phyloP scores from a whole-genome alignment of 1,140 invertebrate species.

The Aphelinus atriplicis region DNA sequence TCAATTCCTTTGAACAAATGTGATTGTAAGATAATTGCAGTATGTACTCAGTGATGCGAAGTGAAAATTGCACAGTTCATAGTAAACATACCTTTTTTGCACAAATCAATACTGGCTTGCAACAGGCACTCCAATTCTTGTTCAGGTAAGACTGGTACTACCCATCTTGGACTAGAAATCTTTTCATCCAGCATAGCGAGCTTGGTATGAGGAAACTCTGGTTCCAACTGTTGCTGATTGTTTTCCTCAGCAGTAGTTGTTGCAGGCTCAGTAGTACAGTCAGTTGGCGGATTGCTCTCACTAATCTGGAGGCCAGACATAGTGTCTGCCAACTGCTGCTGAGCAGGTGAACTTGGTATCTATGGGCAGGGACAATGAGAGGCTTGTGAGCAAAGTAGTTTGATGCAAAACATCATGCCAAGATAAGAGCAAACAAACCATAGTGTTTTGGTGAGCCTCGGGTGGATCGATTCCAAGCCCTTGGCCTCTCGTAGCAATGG shows the following conservation, averaged over 20 bases:
- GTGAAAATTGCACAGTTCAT: background rate
- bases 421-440: slow-evolving; percentile 54
- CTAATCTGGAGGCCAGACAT: slow-evolving; percentile 62
- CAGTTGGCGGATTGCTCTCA: slow-evolving; percentile 59
- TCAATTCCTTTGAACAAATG: slow-evolving; percentile 77
- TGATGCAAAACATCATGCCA: too few species aligned
- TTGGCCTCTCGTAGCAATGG: slow-evolving; percentile 73
- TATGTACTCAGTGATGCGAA: background rate
- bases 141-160: slow-evolving; percentile 95
- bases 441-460: slow-evolving; percentile 68
- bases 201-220: slow-evolving; percentile 87
- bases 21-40: slow-evolving; percentile 19
- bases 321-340: slow-evolving; percentile 61
- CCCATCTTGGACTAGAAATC: slow-evolving; percentile 94
- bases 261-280: slow-evolving; percentile 54
- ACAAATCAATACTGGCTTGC: slow-evolving; percentile 88
- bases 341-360: slow-evolving; percentile 65
- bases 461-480: slow-evolving; percentile 69
- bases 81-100: slow-evolving; percentile 73
- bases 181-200: slow-evolving; percentile 92
- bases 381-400: slow-evolving; percentile 1
- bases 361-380: slow-evolving; percentile 25
- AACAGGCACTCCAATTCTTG: slow-evolving; percentile 94
- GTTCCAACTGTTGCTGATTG: slow-evolving; percentile 66
- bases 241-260: slow-evolving; percentile 58